phyloP scores from a whole-genome alignment of 2,888 invertebrate genomes.

The Pinctada fucata region DNA sequence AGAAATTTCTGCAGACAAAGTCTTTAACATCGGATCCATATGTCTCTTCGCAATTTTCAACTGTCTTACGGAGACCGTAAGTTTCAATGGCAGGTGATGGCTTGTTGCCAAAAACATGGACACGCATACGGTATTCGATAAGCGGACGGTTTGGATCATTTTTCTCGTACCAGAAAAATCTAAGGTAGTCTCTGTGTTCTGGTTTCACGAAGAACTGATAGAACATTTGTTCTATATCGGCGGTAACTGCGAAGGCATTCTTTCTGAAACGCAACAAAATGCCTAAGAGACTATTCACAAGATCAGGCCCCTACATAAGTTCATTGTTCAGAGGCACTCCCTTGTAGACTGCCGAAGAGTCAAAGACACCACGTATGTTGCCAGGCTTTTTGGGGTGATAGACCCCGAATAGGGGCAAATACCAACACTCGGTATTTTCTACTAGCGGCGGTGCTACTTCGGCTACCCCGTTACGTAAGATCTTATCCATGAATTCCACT shows the following conservation, averaged over 20 bases:
- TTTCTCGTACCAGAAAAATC: constrained; percentile 11
- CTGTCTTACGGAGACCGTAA: constrained; percentile 35
- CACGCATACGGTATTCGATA: constrained; percentile 34
- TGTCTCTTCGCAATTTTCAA: not conserved
- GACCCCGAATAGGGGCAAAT: too few relatives aligned
- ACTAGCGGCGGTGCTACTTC: constrained; percentile 39
- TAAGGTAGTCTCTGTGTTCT: constrained; percentile 26
- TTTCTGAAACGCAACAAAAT: constrained; percentile 23
- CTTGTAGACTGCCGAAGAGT: too few relatives aligned
- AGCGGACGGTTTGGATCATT: constrained; percentile 15
- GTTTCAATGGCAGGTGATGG: constrained; percentile 39
- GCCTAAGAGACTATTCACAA: constrained; percentile 21
- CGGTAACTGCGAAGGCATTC: constrained; percentile 8
- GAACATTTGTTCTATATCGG: constrained; percentile 40
- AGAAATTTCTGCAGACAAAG: constrained; percentile 36
- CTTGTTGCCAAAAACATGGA: constrained; percentile 11
- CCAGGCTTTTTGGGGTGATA: too few relatives aligned
- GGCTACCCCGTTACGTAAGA: constrained; percentile 35
- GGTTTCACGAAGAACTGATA: constrained; percentile 31
- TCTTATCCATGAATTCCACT: constrained; percentile 35
- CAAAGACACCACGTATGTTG: too few relatives aligned
- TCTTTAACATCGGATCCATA: constrained; percentile 5
- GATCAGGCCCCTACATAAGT: constrained; percentile 19
- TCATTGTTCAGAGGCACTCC: constrained; percentile 40
- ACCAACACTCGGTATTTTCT: too few relatives aligned